Evolutionary conservation across 1,140 invertebrate species (phyloP).

Genomic region (Oreohelix idahoensis): DNA sequence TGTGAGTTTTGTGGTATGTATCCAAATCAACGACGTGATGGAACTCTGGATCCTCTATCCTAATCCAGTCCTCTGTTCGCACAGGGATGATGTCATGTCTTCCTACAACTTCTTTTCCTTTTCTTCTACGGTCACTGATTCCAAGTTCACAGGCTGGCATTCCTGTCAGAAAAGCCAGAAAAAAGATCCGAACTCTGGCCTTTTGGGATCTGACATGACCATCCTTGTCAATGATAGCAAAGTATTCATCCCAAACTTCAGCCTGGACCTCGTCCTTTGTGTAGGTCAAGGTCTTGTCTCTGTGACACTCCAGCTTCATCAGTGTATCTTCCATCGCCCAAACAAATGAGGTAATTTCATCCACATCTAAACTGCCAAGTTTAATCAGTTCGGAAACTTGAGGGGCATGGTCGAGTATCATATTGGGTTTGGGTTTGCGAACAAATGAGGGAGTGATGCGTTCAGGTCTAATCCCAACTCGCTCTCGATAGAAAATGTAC

Average conservation of each 20-base stretch:
- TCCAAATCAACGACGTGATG: conserved; percentile 93
- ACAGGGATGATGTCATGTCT: conserved; percentile 99
- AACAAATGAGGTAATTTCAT: conserved; percentile 93
- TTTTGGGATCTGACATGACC: conserved; percentile 88
- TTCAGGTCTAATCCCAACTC: conserved; percentile 95
- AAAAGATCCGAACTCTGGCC: conserved; percentile 94
- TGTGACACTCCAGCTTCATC: conserved; percentile 63
- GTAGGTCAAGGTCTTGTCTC: conserved; percentile 84
- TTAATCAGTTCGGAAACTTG: conserved; percentile 96
- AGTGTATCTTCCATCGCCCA: conserved; percentile 88
- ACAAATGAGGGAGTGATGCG: conserved; percentile 80
- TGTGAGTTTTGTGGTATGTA: conserved; percentile 91
- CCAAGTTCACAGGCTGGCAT: conserved; percentile 94
- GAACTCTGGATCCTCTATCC: conserved; percentile 94
- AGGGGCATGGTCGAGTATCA: conserved; percentile 96
- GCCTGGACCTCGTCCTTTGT: conserved; percentile 99
- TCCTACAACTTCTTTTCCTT: conserved; percentile 98
- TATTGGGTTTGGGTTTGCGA: conserved; percentile 70
- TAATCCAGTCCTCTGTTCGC: conserved; percentile 99
- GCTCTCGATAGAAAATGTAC: conserved; percentile 98
- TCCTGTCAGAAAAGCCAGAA: conserved; percentile 88
- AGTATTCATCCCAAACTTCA: conserved; percentile 95
- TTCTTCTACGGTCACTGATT: conserved; percentile 94
- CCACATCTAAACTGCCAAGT: conserved; percentile 89
- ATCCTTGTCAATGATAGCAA: conserved; percentile 90